These are phyloP conservation scores for Macquaria ambigua DNA, from an alignment of 2,113 vertebrate genomes.

Conservation along the genomic window DNA sequence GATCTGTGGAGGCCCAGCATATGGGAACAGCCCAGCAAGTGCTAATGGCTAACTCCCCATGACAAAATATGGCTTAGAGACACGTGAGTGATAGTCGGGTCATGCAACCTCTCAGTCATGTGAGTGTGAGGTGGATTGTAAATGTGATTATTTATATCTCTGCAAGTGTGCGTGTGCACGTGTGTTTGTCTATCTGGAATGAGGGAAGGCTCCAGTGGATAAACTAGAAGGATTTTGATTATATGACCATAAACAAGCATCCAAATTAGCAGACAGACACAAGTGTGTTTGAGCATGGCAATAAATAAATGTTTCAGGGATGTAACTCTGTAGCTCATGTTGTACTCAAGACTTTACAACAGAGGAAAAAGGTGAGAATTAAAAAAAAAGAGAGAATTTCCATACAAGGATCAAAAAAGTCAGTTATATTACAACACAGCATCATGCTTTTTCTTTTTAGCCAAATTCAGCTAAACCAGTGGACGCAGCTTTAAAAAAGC, in stretches of 20 bases:
- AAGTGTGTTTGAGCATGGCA: slow-evolving; percentile 4
- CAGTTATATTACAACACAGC: neutral
- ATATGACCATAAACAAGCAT: slow-evolving; percentile 31
- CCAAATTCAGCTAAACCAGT: slow-evolving; percentile 19
- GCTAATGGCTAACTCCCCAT: slow-evolving; percentile 81
- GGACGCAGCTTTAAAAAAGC: slow-evolving; percentile 25
- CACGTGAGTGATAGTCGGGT: slow-evolving; percentile 70
- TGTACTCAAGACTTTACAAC: neutral
- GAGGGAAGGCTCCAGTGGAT: slow-evolving; percentile 7
- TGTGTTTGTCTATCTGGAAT: slow-evolving; percentile 14
- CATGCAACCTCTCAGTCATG: slow-evolving; percentile 64
- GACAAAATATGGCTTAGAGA: slow-evolving; percentile 81
- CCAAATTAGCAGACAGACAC: slow-evolving; percentile 26
- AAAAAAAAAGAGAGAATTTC: neutral
- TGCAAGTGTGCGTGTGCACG: neutral
- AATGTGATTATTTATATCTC: slow-evolving; percentile 66
- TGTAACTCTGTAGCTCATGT: neutral
- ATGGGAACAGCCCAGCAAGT: slow-evolving; percentile 82
- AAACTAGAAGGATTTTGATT: slow-evolving; percentile 3
- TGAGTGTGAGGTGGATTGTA: slow-evolving; percentile 53
- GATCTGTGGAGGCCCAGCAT: slow-evolving; percentile 84
- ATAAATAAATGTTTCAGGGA: slow-evolving; percentile 11
- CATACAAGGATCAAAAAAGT: slow-evolving; percentile 18
- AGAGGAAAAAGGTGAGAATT: neutral
- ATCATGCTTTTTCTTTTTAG: neutral